Base-by-base conservation (phyloP, 2,113 vertebrate genomes). In the Zeus faber region DNA sequence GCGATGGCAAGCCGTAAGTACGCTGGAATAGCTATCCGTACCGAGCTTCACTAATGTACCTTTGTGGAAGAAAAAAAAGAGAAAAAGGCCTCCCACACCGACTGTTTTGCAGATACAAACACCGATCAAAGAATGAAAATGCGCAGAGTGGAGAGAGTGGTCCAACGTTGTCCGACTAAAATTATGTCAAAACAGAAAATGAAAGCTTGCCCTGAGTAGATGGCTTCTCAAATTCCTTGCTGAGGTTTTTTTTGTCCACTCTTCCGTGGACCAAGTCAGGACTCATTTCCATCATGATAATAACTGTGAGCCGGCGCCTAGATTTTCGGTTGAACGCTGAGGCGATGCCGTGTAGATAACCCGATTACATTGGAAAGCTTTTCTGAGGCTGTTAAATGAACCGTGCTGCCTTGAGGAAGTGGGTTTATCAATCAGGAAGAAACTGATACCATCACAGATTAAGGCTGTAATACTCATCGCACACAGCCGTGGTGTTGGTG, bases 11-110 rank as follows among this genome's bases (percentile, higher is more conserved):
- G 9, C 10, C 5, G 26, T 33, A 50, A 43, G 60, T 35, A 3
- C 31, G 49, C 49, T 49, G 68, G 53, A 55, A 59, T 25, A 10
- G 14, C 23, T 20, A 33, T 60, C 70, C 62, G 40, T 26, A 40
- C 51, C 41, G 57, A 54, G 20, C 63, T 62, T 59, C 64, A 33
- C 39, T 77, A 81, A 70, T 67, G 55, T 13, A 75, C 31, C 60
- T 64, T 67, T 73, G 33, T 62, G 53, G 65, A 79, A 56, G n/a
- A n/a, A n/a, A n/a, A n/a, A n/a, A n/a, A n/a, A n/a, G n/a, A n/a
- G n/a, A n/a, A n/a, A n/a, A n/a, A n/a, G n/a, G n/a, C n/a, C 45
- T 25, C 45, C 21, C 45, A 47, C 45, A 47, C 45, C 24, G 22
- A 47, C 23, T 23, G 16, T 23, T 24, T 13, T 23, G 14, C 13